phyloP scores from a whole-genome alignment of 1,140 invertebrate species.

The Plectus sambesii region DNA sequence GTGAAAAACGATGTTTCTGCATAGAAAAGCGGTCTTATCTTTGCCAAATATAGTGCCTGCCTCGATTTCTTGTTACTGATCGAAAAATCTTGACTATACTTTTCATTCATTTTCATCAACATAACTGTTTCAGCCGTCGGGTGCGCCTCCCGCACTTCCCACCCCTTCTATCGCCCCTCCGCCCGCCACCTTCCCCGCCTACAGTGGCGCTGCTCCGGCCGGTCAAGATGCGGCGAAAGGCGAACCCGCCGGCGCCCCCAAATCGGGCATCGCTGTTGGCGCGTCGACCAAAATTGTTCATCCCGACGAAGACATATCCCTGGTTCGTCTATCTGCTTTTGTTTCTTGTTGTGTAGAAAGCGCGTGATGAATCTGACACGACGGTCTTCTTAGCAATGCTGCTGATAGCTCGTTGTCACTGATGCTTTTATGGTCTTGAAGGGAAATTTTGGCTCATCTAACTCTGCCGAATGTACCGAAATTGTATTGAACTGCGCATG shows the following conservation, averaged over 20 bases:
- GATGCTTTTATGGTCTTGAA: too few species aligned
- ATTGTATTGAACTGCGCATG: too few species aligned
- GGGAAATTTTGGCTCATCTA: too few species aligned
- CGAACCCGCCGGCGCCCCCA: slow-evolving; percentile 45
- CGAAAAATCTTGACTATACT: too few species aligned
- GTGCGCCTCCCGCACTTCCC: slow-evolving; percentile 20
- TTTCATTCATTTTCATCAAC: not conserved
- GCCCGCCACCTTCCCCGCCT: slow-evolving; percentile 40
- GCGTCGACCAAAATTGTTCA: slow-evolving; percentile 50
- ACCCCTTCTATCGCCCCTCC: slow-evolving; percentile 25
- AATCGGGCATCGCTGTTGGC: slow-evolving; percentile 45
- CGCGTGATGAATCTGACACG: too few species aligned
- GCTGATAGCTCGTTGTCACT: too few species aligned
- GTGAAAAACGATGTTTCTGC: too few species aligned
- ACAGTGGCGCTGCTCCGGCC: slow-evolving; percentile 27
- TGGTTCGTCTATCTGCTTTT: slow-evolving; percentile 44
- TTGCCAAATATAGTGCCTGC: too few species aligned
- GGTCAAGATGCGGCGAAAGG: slow-evolving; percentile 13
- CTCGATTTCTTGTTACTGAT: too few species aligned
- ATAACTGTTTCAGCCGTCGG: not conserved
- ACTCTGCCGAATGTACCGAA: too few species aligned
- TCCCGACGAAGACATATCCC: slow-evolving; percentile 50
- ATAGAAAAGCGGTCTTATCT: too few species aligned
- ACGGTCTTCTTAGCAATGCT: too few species aligned
- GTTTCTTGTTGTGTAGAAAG: slow-evolving; percentile 7